These are phyloP conservation scores for Eupithecia subfuscata DNA, from an alignment of 2,888 invertebrate species.

Conservation along the genomic window DNA sequence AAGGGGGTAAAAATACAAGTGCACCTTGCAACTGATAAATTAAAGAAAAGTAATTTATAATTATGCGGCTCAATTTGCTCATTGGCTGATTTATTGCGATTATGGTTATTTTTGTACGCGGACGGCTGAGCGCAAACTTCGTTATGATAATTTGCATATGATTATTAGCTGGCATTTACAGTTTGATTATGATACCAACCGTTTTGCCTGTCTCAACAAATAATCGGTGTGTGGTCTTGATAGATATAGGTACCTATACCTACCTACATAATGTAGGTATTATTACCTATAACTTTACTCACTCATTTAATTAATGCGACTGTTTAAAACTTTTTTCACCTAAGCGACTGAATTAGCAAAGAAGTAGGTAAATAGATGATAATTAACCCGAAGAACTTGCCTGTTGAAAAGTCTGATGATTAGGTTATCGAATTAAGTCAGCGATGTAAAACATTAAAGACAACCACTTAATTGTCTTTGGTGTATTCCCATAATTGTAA, in stretches of 20 bases:
- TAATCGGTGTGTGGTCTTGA: background rate
- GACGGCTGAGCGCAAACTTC: background rate
- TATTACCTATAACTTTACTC: background rate
- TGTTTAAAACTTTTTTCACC: background rate
- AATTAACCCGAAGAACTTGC: background rate
- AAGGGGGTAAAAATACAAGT: slow-evolving; percentile 37
- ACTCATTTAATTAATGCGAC: background rate
- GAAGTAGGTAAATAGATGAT: background rate
- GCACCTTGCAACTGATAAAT: slow-evolving; percentile 40
- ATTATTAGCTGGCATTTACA: slow-evolving; percentile 4
- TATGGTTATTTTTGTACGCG: slow-evolving; percentile 12
- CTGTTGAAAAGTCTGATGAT: background rate
- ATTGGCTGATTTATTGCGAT: slow-evolving; percentile 22
- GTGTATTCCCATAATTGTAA: too few relatives aligned
- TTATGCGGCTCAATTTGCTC: slow-evolving; percentile 28
- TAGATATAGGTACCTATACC: background rate
- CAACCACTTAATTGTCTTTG: too few relatives aligned
- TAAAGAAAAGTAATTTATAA: slow-evolving; percentile 34
- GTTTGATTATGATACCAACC: background rate
- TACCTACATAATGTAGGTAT: too few relatives aligned
- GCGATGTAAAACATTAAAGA: too few relatives aligned
- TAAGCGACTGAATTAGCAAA: background rate
- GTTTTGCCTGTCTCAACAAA: background rate
- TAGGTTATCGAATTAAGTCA: too few relatives aligned
- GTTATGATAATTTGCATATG: background rate